phyloP scores from a whole-genome alignment of 2,113 vertebrate species.

The Trichomycterus rosablanca region DNA sequence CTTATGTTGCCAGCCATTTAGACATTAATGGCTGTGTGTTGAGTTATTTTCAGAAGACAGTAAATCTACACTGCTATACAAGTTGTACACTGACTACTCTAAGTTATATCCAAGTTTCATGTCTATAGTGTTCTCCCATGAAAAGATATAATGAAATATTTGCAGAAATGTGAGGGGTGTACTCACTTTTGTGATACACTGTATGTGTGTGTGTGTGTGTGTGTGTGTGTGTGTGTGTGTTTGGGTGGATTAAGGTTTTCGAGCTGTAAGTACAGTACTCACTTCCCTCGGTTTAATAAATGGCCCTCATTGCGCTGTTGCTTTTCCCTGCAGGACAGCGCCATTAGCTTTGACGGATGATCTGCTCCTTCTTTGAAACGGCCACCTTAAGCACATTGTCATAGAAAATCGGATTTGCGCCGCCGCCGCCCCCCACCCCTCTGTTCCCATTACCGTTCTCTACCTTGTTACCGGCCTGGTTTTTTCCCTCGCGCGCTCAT shows the following conservation, averaged over 20 bases:
- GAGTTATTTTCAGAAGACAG: too few relatives aligned
- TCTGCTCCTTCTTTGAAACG: conserved; percentile 61
- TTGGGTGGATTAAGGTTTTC: background rate
- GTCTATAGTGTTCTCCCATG: too few relatives aligned
- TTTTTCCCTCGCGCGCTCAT: conserved; percentile 41
- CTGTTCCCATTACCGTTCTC: conserved; percentile 24
- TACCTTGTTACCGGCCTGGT: conserved; percentile 27
- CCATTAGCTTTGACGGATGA: conserved; percentile 72
- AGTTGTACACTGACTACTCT: too few relatives aligned
- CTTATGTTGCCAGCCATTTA: too few relatives aligned
- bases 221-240: conserved; percentile 9
- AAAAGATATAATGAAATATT: too few relatives aligned
- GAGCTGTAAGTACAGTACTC: conserved; percentile 17
- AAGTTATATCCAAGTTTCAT: too few relatives aligned
- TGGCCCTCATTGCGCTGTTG: conserved; percentile 60
- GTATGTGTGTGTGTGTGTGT: conserved; percentile 1
- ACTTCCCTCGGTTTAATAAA: conserved; percentile 54
- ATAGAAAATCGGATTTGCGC: conserved; percentile 66
- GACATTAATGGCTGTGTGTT: too few relatives aligned
- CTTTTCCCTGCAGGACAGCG: conserved; percentile 58
- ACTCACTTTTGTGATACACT: too few relatives aligned
- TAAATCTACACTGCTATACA: too few relatives aligned
- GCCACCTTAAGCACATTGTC: conserved; percentile 63
- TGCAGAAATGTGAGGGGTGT: too few relatives aligned
- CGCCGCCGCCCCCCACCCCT: conserved; percentile 30